Evolutionary conservation across 2,797 vertebrate species (phyloP).

Genomic region (Falco naumanni): DNA sequence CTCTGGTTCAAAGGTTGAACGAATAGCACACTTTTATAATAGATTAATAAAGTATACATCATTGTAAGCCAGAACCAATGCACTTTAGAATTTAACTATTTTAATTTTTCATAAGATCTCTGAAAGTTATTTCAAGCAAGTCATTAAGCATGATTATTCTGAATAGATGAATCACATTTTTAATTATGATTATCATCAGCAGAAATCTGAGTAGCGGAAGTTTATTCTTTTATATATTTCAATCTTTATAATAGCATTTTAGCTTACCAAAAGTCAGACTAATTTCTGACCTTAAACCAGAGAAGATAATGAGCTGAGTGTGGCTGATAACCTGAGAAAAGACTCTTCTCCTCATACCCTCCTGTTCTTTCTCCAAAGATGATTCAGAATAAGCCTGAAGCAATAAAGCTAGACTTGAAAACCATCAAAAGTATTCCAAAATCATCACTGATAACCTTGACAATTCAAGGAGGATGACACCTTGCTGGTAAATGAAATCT

Average conservation of each 20-base stretch:
- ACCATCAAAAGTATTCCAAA: neutral
- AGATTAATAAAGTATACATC: neutral
- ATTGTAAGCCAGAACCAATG: neutral
- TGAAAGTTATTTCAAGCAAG: neutral
- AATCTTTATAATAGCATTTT: neutral
- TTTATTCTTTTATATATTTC: neutral
- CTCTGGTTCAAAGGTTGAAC: neutral
- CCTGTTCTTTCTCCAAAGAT: neutral
- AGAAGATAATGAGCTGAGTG: neutral
- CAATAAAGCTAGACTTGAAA: neutral
- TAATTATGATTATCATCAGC: neutral
- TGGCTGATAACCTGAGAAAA: neutral
- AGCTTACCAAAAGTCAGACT: neutral
- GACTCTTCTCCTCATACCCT: neutral
- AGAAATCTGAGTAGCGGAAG: neutral
- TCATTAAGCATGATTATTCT: neutral
- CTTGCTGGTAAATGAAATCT: neutral
- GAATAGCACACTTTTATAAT: neutral
- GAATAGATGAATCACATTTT: neutral
- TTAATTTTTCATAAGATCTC: neutral
- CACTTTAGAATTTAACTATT: neutral
- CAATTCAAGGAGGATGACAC: neutral
- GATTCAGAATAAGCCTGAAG: neutral
- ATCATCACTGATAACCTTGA: neutral
- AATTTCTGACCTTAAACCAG: neutral